phyloP scores from a whole-genome alignment of 2,113 vertebrate species.

The Dromaius novaehollandiae region DNA sequence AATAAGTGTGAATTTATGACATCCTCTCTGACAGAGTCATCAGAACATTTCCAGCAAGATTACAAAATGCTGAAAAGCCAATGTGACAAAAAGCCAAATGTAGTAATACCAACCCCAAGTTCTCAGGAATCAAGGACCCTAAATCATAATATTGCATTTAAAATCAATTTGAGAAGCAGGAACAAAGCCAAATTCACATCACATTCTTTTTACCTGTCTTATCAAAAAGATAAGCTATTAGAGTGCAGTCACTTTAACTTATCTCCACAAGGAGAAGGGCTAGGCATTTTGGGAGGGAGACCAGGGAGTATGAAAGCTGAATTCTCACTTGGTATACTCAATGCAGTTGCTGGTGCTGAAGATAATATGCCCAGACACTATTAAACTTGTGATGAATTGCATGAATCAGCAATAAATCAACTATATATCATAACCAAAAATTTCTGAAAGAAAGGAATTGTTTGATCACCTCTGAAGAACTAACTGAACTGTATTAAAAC shows the following conservation, averaged over 20 bases:
- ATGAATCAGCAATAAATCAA: not conserved
- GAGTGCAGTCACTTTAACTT: not conserved
- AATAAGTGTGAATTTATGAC: not conserved
- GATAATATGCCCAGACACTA: not conserved
- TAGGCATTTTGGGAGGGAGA: not conserved
- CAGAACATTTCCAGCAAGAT: not conserved
- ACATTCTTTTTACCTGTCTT: not conserved
- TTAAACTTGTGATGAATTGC: not conserved
- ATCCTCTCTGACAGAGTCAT: not conserved
- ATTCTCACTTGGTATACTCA: not conserved
- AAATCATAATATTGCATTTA: not conserved
- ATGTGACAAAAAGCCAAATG: not conserved
- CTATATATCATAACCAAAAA: not conserved
- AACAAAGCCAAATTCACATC: not conserved
- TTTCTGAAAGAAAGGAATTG: not conserved
- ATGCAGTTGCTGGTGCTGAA: not conserved
- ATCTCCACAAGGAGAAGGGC: not conserved
- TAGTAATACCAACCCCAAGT: not conserved
- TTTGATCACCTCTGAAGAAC: not conserved
- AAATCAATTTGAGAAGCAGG: not conserved
- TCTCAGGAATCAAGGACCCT: not conserved
- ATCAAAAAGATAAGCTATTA: not conserved
- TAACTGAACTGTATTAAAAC: not conserved
- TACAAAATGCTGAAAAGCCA: constrained; percentile 1
- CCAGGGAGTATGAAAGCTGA: not conserved